These are phyloP conservation scores for Psylliodes chrysocephalus DNA, from an alignment of 2,888 invertebrate species.

Conservation along the genomic window DNA sequence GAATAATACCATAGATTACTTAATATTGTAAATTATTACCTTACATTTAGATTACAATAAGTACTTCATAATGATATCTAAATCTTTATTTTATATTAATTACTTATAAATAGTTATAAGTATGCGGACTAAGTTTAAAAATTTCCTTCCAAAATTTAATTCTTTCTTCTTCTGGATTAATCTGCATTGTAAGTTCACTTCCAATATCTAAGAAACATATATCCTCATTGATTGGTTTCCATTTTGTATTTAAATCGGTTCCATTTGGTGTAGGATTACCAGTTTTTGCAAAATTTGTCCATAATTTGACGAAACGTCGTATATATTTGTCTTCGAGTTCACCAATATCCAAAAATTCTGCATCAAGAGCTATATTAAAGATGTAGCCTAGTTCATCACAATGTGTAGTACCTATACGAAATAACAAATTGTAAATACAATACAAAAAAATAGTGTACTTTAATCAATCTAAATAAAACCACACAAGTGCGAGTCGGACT, in stretches of 20 bases:
- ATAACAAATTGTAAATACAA: too few species aligned
- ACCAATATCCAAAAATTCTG: neutral
- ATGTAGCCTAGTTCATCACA: constrained; percentile 41
- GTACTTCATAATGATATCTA: too few species aligned
- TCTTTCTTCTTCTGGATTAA: constrained; percentile 51
- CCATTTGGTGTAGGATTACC: constrained; percentile 46
- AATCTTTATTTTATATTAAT: too few species aligned
- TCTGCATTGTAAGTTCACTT: constrained; percentile 41
- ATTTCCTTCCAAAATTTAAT: constrained; percentile 52
- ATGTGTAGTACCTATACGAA: constrained; percentile 38
- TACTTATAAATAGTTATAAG: constrained; percentile 9
- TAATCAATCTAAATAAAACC: too few species aligned
- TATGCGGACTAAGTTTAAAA: constrained; percentile 1
- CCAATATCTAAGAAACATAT: constrained; percentile 54
- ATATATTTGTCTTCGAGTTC: constrained; percentile 32
- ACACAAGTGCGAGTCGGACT: too few species aligned
- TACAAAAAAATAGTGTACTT: too few species aligned
- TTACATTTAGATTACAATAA: too few species aligned
- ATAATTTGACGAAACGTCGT: constrained; percentile 48
- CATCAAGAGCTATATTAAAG: constrained; percentile 8
- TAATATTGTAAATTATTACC: too few species aligned
- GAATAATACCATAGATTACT: too few species aligned
- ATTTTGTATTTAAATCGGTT: constrained; percentile 39
- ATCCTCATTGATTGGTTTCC: constrained; percentile 49
- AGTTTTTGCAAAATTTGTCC: constrained; percentile 55